Base-by-base conservation (phyloP, 1,140 invertebrate species). In the Ips nitidus region DNA sequence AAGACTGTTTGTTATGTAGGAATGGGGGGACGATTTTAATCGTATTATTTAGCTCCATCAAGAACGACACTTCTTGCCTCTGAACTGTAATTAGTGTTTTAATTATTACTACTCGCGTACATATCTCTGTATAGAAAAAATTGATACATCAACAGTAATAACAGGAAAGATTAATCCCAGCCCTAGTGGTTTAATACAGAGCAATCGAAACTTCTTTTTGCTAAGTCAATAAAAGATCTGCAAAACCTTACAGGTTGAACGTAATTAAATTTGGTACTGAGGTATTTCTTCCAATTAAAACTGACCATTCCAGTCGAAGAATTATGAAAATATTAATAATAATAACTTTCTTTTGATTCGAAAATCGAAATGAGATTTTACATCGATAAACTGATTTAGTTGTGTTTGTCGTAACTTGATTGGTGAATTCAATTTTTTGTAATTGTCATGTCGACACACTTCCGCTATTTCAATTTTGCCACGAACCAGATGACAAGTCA, bases 291-390 rank as follows among this genome's bases (percentile, higher is more conserved):
- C 67, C 67, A 70, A 73, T 73, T 73, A 70, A 70, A 70, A 57
- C 59, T 50, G 36, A 41, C 38, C 42, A 66, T 56, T 66, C 52
- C 56, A 47, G 52, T 57, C 63, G 53, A 69, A 70, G 67, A 73
- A 73, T 73, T 73, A 73, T 73, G 63, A 73, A 73, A 73, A 66
- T 70, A 73, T 67, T 66, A 70, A 70, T 72, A 65, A 52, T 58
- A 64, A 62, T 69, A 66, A 69, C 56, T 72, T 72, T 66, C 64
- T 57, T 72, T 63, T 69, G 59, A 59, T 69, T 41, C 41, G 56
- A 42, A 69, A 69, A 69, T 61, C 58, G 58, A 69, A 61, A 62
- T 53, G 50, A 69, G 60, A 62, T 69, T 66, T 43, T n/a, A 39
- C n/a, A 37, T 6, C 56, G 66, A 61, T 68, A 68, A 68, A 60